Conservation (phyloP, 2,113 vertebrate species). For the Orcinus orca region DNA sequence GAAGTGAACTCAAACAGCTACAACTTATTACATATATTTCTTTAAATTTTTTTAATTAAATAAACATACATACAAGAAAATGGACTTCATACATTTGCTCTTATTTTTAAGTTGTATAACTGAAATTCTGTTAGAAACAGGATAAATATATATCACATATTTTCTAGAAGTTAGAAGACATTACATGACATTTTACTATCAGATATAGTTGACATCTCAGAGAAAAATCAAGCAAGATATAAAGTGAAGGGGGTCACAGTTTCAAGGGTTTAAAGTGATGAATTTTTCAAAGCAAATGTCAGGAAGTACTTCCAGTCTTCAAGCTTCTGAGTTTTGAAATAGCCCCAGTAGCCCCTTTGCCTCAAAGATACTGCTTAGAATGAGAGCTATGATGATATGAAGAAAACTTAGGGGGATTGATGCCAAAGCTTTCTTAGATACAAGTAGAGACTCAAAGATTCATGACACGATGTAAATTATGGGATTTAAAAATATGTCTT, state of each 20-base stretch:
- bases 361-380: neutral
- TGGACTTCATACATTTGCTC: neutral
- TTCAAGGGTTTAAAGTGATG: neutral
- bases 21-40: neutral
- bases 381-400: neutral
- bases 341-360: neutral
- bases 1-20: neutral
- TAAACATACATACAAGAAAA: neutral
- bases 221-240: neutral
- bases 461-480: neutral
- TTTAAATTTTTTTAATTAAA: neutral
- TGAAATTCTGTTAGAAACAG: slow-evolving; percentile 11
- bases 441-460: neutral
- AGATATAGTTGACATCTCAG: neutral
- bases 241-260: neutral
- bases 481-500: neutral
- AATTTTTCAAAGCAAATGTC: neutral
- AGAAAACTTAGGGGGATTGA: neutral
- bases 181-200: neutral
- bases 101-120: neutral
- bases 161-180: neutral
- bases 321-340: neutral
- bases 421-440: neutral
- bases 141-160: neutral
- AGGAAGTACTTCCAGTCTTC: neutral